These are phyloP conservation scores for Typhlomys cinereus DNA, from an alignment of 2,113 vertebrate genomes.

Conservation along the genomic window DNA sequence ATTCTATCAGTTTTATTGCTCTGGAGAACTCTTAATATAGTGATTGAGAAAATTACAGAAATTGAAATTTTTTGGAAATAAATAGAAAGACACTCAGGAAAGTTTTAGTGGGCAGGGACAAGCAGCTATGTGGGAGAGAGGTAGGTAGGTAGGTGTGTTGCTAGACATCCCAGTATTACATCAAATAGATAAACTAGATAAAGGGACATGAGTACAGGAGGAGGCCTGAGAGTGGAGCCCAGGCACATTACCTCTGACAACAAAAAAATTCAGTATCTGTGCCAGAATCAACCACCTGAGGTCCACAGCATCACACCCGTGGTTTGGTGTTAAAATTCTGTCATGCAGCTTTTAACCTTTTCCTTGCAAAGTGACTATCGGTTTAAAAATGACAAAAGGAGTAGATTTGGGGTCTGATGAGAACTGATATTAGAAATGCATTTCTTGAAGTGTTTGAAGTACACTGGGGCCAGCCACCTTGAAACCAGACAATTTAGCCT, in stretches of 20 bases:
- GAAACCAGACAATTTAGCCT: background rate
- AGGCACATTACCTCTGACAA: background rate
- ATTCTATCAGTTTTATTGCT: too few relatives aligned
- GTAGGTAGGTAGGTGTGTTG: background rate
- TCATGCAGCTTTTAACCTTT: background rate
- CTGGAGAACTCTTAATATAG: too few relatives aligned
- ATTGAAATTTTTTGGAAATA: background rate
- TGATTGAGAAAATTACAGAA: background rate
- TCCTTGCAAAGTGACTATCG: background rate
- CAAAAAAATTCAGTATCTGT: background rate
- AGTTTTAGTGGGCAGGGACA: background rate
- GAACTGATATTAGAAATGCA: background rate
- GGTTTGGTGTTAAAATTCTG: background rate
- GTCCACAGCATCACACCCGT: accelerated
- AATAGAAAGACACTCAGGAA: background rate
- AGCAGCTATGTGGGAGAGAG: background rate
- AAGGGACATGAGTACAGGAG: background rate
- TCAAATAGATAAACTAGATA: background rate
- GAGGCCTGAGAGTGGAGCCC: background rate
- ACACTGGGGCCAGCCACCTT: background rate
- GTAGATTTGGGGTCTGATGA: background rate
- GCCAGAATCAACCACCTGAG: background rate
- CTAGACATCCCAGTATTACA: background rate
- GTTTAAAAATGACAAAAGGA: background rate
- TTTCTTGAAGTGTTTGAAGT: background rate